Evolutionary conservation across 2,888 invertebrate genomes (phyloP).

Genomic region (Amblyjoppa fuscipennis): DNA sequence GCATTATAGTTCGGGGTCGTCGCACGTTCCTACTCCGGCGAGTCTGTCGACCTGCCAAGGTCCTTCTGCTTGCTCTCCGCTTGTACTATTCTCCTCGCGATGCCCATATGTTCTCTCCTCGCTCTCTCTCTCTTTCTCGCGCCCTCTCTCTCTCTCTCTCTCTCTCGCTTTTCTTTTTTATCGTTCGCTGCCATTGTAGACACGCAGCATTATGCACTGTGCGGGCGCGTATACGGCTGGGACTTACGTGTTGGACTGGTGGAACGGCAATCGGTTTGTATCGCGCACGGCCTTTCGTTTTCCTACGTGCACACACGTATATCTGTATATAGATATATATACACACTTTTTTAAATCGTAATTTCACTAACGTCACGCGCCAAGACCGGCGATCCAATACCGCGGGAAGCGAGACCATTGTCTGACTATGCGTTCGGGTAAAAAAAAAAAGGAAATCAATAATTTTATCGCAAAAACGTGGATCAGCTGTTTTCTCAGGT

Average conservation of each 20-base stretch:
- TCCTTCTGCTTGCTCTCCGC: constrained; percentile 73
- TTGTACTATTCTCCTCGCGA: constrained; percentile 46
- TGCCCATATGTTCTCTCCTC: constrained; percentile 65
- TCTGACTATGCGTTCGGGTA: neutral
- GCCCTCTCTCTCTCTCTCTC: constrained; percentile 30
- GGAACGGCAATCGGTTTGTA: constrained; percentile 38
- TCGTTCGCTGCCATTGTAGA: neutral
- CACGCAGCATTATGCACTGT: constrained; percentile 14
- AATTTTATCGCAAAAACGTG: constrained; percentile 48
- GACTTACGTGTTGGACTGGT: constrained; percentile 6
- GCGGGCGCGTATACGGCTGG: constrained; percentile 21
- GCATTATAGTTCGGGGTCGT: constrained; percentile 79
- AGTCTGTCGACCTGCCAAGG: constrained; percentile 83
- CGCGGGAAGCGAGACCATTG: neutral
- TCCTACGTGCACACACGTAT: neutral
- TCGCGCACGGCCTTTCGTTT: constrained; percentile 1
- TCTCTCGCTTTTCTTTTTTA: constrained; percentile 4
- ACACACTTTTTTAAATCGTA: constrained; percentile 7
- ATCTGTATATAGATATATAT: neutral
- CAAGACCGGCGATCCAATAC: constrained; percentile 12
- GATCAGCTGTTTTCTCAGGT: constrained; percentile 73
- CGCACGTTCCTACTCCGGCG: constrained; percentile 82
- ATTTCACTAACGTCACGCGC: constrained; percentile 39
- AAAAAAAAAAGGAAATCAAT: neutral
- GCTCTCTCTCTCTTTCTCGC: constrained; percentile 30